Base-by-base conservation (phyloP, 2,888 invertebrate species). In the Aporophyla nigra region DNA sequence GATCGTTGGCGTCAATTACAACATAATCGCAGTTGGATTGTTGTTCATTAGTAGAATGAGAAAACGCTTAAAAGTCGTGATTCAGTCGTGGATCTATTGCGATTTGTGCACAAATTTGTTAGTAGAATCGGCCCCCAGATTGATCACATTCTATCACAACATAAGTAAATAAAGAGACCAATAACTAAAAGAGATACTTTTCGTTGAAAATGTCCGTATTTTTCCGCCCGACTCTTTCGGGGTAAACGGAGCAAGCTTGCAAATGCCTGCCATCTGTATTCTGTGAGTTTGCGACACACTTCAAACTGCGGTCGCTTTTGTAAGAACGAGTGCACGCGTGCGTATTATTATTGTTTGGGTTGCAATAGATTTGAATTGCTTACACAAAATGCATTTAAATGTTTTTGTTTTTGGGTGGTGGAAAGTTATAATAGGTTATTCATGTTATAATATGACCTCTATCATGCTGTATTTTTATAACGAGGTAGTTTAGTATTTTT, bases 261-360 rank as follows among this genome's bases (percentile, higher is more conserved):
- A 71, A 78, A 78, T 79, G 46, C 49, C 53, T 27, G 53, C 5
- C 46, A 78, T 79, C 58, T 79, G n/a, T 78, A 78, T 79, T 53
- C 78, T 46, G 53, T 9, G 68, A 19, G 51, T 33, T 24, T 43
- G 14, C 14, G 43, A 72, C 46, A 78, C 27, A 46, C 46, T 79
- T 58, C 43, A n/a, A 7, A 33, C 19, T 56, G 46, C 12, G 40
- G 12, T 21, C 46, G 56, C 43, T 33, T 27, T 53, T 65, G 5
- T 78, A 56, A 62, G 27, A 63, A 4, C 5, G 63, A 53, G 14
- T 53, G 40, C 71, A 59, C 79, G 65, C 71, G 58, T 79, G 71
- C 46, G n/a, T 51, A 33, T 71, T 40, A 46, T 65, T 79, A 65
- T 65, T 63, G 58, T 63, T 49, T n/a, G n/a, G 0, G 7, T 58